Base-by-base conservation (phyloP, 1,140 invertebrate genomes). In the Saccostrea glomerata region DNA sequence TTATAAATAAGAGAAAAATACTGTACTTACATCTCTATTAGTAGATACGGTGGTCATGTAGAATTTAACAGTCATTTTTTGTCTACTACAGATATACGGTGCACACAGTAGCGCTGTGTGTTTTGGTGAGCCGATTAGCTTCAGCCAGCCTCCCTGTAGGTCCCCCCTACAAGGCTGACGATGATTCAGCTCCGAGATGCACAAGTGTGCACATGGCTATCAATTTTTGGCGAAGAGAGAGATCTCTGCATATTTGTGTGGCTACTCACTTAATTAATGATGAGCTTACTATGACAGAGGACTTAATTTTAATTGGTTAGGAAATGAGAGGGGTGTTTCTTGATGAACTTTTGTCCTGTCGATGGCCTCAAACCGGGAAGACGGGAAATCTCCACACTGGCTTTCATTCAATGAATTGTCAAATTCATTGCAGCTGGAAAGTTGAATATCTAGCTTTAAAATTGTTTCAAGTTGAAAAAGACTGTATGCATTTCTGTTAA, bases 131-230 rank as follows among this genome's bases (percentile, higher is more conserved):
- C 70, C 70, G 70, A 77, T 77, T 30, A 77, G 70, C 25, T 30
- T 23, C 25, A 77, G 30, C 70, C 70, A 36, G 70, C 70, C 36
- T 77, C 70, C 70, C 70, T 77, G 70, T 17, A 12, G 70, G 70
- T 77, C 25, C 70, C 25, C 70, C 25, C 70, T 12, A 25, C 70
- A 25, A 63, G 70, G 70, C 70, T 15, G 70, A 47, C 6, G 47
- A 77, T 77, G 70, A 77, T 77, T 77, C 70, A 77, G 70, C 70
- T 30, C 15, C 70, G 25, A 77, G 70, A 77, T 77, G 70, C 70
- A 77, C 70, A 13, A 77, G 70, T 77, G 70, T 77, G 70, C 70
- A 77, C 70, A 25, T 25, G 70, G 70, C 70, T 77, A 77, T 77
- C 11, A 77, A 77, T 77, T 30, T 36, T 77, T 77, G 70, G 70